A percentile compares a stretch with the other conserved stretches of the same genome.
Conservation (phyloP, 2,888 invertebrate species). For the Gnatocerus cornutus region DNA sequence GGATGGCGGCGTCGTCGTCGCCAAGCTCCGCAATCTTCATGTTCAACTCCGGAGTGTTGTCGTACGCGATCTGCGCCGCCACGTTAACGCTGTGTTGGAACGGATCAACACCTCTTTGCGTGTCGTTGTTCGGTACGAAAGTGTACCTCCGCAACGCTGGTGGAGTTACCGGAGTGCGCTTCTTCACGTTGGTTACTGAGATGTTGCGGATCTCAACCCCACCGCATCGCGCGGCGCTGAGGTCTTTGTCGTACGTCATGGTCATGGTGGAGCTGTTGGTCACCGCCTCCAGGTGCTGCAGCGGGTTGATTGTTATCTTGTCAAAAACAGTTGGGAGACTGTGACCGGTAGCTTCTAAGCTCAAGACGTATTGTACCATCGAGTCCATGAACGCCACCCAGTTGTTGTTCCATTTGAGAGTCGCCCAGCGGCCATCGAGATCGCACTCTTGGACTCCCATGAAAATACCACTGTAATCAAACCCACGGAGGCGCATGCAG, state of each 20-base stretch:
- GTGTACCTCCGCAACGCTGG: not conserved
- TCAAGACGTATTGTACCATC: slow-evolving; percentile 77
- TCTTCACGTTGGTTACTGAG: not conserved
- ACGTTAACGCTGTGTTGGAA: slow-evolving; percentile 1
- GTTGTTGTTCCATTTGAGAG: slow-evolving; percentile 75
- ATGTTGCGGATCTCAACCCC: slow-evolving; percentile 6
- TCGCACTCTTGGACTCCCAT: slow-evolving; percentile 72
- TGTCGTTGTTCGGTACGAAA: slow-evolving; percentile 8
- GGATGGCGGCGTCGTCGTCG: not conserved
- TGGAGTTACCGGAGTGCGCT: not conserved
- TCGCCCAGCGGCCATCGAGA: slow-evolving; percentile 67
- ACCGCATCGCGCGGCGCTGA: not conserved
- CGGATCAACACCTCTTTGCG: slow-evolving; percentile 6
- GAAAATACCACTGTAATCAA: slow-evolving; percentile 73
- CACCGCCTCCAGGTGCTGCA: slow-evolving; percentile 55
- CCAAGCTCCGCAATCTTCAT: not conserved
- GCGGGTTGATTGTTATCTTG: slow-evolving; percentile 71
- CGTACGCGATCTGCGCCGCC: not conserved
- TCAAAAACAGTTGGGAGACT: slow-evolving; percentile 78
- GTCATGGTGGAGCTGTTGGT: not conserved
- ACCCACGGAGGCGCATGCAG: slow-evolving; percentile 73
- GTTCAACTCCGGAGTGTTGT: not conserved
- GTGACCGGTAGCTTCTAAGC: slow-evolving; percentile 74
- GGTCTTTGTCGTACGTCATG: not conserved
- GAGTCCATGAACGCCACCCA: slow-evolving; percentile 83